Evolutionary conservation across 2,113 vertebrate species (phyloP).

Genomic region (Atlantisia rogersi): DNA sequence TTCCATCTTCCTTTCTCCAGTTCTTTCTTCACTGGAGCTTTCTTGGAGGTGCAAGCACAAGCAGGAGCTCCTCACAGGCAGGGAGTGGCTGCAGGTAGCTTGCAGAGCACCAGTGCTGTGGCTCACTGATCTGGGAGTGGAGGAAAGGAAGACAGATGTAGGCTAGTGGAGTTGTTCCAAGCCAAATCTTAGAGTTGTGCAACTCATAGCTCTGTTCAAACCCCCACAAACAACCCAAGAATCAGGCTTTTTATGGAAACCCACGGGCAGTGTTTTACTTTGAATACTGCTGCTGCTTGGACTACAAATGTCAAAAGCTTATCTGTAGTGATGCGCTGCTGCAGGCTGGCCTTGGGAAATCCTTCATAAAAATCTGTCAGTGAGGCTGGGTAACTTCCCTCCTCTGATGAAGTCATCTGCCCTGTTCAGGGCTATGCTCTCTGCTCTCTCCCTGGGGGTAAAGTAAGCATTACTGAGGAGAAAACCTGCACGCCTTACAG

Average conservation of each 20-base stretch:
- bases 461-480: background rate
- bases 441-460: background rate
- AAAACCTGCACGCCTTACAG: background rate
- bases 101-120: background rate
- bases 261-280: constrained; percentile 20
- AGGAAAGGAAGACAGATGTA: background rate
- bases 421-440: background rate
- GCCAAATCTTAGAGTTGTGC: background rate
- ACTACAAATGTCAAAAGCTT: constrained; percentile 42
- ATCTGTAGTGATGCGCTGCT: background rate
- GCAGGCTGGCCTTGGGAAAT: constrained; percentile 45
- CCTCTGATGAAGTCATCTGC: background rate
- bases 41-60: background rate
- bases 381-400: background rate
- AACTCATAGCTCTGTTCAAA: background rate
- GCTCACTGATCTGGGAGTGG: background rate
- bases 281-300: background rate
- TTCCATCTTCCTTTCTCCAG: background rate
- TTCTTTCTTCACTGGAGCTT: background rate
- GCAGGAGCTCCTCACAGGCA: background rate
- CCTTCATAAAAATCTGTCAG: constrained; percentile 42
- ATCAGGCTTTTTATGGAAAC: constrained; percentile 7
- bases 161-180: background rate
- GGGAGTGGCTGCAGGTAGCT: background rate
- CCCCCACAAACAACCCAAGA: background rate